phyloP scores from a whole-genome alignment of 2,113 vertebrate species.

The Gadus chalcogrammus region DNA sequence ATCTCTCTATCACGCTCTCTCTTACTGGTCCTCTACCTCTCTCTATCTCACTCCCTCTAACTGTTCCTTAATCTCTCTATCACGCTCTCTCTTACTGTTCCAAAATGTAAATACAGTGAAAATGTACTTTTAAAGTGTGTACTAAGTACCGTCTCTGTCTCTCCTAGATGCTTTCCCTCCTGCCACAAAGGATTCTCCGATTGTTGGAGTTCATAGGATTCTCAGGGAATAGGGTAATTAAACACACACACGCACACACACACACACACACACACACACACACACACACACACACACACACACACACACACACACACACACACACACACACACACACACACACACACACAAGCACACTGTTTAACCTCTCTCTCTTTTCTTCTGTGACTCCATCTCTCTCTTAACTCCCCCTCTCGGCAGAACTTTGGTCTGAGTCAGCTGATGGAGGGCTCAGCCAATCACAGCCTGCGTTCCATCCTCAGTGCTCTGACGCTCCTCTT shows the following conservation, averaged over 20 bases:
- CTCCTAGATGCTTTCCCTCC: conserved; percentile 90
- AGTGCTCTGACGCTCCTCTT: conserved; percentile 85
- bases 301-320: background rate
- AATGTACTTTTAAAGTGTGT: background rate
- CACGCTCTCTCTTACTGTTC: too few relatives aligned
- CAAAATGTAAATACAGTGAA: too few relatives aligned
- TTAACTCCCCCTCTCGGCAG: conserved; percentile 57
- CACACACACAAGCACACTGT: background rate
- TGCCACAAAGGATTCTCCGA: conserved; percentile 88
- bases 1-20: too few relatives aligned
- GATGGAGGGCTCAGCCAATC: conserved; percentile 82
- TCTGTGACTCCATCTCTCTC: background rate
- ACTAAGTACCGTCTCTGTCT: conserved; percentile 3
- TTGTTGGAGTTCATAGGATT: conserved; percentile 96
- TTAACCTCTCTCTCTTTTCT: background rate
- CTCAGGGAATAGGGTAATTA: conserved; percentile 90
- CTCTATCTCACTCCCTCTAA: background rate
- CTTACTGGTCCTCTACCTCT: too few relatives aligned
- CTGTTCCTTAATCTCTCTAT: background rate
- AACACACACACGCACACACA: background rate
- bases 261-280: background rate
- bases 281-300: conserved; percentile 1
- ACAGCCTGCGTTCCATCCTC: conserved; percentile 84
- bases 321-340: too few relatives aligned
- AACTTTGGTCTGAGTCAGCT: conserved; percentile 86